These are phyloP conservation scores for Peromyscus melanophrys DNA, from an alignment of 2,797 vertebrate genomes.

Conservation along the genomic window DNA sequence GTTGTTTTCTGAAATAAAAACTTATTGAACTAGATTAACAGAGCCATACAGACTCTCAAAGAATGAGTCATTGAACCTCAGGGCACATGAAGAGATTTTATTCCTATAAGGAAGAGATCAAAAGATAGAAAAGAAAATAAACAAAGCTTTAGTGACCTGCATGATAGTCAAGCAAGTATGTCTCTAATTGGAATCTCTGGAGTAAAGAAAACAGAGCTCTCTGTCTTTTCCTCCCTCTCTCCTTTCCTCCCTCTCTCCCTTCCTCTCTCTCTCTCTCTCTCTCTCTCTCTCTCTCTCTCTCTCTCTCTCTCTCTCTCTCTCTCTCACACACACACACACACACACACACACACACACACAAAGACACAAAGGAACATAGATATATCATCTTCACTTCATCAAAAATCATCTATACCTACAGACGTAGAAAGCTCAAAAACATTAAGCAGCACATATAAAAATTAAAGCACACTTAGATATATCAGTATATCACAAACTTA, in stretches of 20 bases:
- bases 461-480: background rate
- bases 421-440: background rate
- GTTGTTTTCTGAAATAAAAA: conserved; percentile 28
- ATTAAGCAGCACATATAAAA: background rate
- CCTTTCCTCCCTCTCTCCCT: no score
- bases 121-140: background rate
- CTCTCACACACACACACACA: background rate
- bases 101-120: background rate
- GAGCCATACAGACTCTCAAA: background rate
- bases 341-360: background rate
- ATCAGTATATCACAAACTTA: background rate
- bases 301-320: no score
- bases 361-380: background rate
- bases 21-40: background rate
- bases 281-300: no score
- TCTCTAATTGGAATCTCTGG: background rate
- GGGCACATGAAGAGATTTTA: background rate
- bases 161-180: background rate
- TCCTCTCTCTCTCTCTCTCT: no score
- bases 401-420: background rate
- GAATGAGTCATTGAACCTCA: background rate
- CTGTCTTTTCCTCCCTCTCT: no score
- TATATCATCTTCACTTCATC: background rate
- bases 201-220: background rate
- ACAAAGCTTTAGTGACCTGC: background rate